Evolutionary conservation across 2,797 vertebrate species (phyloP), one percentile per base, ranked within the genome.

Genomic region (Parotocinclus haroldoi): DNA sequence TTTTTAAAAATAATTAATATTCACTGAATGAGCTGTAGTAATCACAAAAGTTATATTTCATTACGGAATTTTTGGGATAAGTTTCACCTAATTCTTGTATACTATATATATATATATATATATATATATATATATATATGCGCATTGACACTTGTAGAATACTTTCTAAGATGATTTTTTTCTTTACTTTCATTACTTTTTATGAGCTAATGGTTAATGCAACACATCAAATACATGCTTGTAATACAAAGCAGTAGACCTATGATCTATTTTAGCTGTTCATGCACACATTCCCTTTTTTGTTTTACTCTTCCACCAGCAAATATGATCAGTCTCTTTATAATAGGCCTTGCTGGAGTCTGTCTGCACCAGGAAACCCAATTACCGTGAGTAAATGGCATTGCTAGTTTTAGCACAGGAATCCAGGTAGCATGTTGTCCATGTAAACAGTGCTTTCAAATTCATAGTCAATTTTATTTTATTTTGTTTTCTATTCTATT

Each of bases 351-450:
- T 75, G 81, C 84, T 78, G 82, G 82, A 84, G 83, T 77, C 80
- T 72, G 71, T 9, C 78, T 76, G 76, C 69, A 69, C 77, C 78
- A 66, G 58, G 72, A 88, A 86, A 89, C 81, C 77, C 84, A 87
- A 88, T 88, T 86, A 85, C 80, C 79, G 66, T 77, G 79, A 86
- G 82, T 82, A 88, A 89, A 85, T 84, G 80, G 79, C 74, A 76
- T 81, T 78, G 39, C 36, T 71, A 78, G 67, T 76, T 74, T 73
- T 73, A 54, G 75, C 60, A 52, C 71, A 77, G 79, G 79, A 84
- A 84, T 83, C 80, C 72, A 78, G 81, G 84, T 82, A 78, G 77
- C 76, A 66, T 66, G 61, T 73, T 46, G 1, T 64, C 42, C 79
- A 67, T 80, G 62, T 70, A 80, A 81, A 70, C 77, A 57, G 57